These are phyloP conservation scores for Forbesichthys papilliferus DNA, from an alignment of 2,113 vertebrate species.

Conservation along the genomic window DNA sequence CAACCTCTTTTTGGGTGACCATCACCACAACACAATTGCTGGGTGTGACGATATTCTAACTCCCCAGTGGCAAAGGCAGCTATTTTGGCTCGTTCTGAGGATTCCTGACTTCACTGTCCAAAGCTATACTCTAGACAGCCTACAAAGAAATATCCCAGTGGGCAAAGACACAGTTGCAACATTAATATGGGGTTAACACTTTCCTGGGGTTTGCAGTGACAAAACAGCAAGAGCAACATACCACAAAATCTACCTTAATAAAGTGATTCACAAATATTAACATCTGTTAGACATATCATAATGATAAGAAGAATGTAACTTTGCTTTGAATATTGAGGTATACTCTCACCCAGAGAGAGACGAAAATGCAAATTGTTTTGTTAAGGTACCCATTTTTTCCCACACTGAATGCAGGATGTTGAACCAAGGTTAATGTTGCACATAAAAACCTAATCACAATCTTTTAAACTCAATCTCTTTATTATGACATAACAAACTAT, in stretches of 20 bases:
- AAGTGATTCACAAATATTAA: no score
- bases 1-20: conserved; percentile 59
- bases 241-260: not conserved
- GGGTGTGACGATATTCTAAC: conserved; percentile 56
- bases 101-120: conserved; percentile 18
- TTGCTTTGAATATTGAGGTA: no score
- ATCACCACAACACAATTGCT: conserved; percentile 64
- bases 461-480: no score
- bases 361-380: no score
- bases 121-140: conserved; percentile 15
- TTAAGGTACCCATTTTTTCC: no score
- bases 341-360: no score
- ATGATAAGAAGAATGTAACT: no score
- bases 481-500: no score
- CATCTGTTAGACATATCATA: no score
- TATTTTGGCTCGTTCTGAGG: conserved; percentile 48
- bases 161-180: not conserved
- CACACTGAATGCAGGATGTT: no score
- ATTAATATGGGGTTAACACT: conserved; percentile 13
- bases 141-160: conserved; percentile 16
- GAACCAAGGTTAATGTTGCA: no score
- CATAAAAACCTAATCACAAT: no score
- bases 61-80: conserved; percentile 42
- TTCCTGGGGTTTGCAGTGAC: conserved; percentile 5
- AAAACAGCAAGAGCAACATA: not conserved